Conservation (phyloP, 2,888 invertebrate genomes). For the Helleia helle region DNA sequence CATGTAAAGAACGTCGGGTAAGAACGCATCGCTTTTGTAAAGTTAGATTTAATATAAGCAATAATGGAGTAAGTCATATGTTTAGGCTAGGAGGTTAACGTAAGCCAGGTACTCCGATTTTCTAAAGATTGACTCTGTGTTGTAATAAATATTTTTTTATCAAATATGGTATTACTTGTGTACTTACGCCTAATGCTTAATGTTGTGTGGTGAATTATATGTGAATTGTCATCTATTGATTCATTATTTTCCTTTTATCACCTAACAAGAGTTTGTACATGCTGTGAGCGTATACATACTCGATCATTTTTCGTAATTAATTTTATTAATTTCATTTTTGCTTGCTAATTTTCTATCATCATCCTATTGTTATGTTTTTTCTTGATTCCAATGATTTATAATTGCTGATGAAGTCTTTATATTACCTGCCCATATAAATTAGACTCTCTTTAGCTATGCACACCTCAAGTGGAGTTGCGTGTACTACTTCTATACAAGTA, state of each 20-base stretch:
- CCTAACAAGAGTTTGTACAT: too few species aligned
- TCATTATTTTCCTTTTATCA: conserved; percentile 7
- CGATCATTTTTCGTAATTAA: too few species aligned
- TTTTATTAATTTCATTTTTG: too few species aligned
- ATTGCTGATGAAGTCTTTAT: too few species aligned
- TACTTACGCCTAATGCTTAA: conserved; percentile 9
- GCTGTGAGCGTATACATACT: too few species aligned
- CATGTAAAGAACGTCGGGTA: conserved; percentile 27
- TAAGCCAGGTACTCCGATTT: conserved; percentile 45
- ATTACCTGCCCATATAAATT: too few species aligned
- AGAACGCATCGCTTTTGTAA: conserved; percentile 31
- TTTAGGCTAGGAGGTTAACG: conserved; percentile 13
- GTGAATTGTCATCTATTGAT: conserved; percentile 1
- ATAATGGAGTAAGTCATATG: conserved; percentile 28
- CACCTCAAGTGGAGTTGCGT: too few species aligned
- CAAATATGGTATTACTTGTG: conserved; percentile 17
- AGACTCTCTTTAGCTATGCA: too few species aligned
- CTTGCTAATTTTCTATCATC: too few species aligned
- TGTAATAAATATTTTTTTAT: conserved; percentile 48
- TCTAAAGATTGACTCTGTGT: conserved; percentile 31
- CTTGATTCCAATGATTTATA: too few species aligned
- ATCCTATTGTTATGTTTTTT: too few species aligned
- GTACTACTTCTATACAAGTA: too few species aligned
- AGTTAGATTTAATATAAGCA: conserved; percentile 33
- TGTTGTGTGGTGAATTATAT: conserved; percentile 6